Evolutionary conservation across 2,797 vertebrate genomes (phyloP), one percentile per base, ranked within the genome.

Genomic region (Xenopus petersii): DNA sequence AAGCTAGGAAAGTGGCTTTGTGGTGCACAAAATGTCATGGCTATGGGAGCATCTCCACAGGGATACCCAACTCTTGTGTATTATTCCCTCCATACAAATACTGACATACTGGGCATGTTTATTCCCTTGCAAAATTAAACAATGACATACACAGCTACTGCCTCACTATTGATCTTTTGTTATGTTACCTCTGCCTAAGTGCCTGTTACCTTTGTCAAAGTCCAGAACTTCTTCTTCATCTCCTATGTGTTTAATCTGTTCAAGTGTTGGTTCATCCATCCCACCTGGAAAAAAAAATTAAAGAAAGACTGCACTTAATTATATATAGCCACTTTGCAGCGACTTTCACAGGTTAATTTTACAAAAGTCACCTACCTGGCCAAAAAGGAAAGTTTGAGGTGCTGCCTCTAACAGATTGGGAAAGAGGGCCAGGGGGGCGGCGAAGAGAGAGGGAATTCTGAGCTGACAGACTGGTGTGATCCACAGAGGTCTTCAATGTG

Each of bases 301-400:
- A 5, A 5, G 61, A 46, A 65, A 21, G 36, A 24, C 7, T 8
- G 15, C 13, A 56, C 16, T 15, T 17, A 17, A 17, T 55, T 12
- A 55, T 56, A 51, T 51, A 13, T 3, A 56, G 2, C 49, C 16
- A 16, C 54, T 8, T 17, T 24, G 17, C 24, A 36, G 33, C 17
- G 26, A 51, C 55, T 17, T 9, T 15, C 26, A 30, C 26, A 30
- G 26, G 26, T 30, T 30, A 30, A 30, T 6, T 17, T 9, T 58
- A 1, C 10, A 17, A 60, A 9, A 17, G 24, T 12, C 15, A 36
- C 81, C 72, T 79, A 95, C 95, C 95, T 17, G 95, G 95, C 81
- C 92, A 91, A 81, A 97, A 97, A 3, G 95, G 95, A 74, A 94
- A 97, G 83, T 95, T 96, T 26, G 94, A 97, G 80, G 93, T 94